phyloP scores from a whole-genome alignment of 2,113 vertebrate species.

The Bagarius yarrelli region DNA sequence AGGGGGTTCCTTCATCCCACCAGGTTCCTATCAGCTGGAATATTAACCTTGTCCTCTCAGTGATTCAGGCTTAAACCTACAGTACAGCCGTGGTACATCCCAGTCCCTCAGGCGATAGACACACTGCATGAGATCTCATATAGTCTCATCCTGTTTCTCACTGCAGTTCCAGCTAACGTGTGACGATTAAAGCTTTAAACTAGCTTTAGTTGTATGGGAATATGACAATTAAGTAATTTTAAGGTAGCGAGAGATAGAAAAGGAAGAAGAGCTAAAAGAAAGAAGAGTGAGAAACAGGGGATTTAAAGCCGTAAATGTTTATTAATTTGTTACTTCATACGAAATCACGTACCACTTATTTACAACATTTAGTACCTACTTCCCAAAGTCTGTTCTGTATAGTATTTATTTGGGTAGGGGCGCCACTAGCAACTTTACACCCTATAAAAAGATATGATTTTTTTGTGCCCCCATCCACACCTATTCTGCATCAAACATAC shows the following conservation, averaged over 20 bases:
- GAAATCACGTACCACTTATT: too few relatives aligned
- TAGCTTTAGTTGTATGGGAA: background rate
- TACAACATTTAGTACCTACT: too few relatives aligned
- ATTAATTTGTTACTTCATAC: too few relatives aligned
- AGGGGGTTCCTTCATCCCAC: slow-evolving; percentile 10
- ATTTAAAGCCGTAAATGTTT: slow-evolving; percentile 28
- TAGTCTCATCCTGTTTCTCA: background rate
- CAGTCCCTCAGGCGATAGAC: background rate
- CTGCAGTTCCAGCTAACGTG: background rate
- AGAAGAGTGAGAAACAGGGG: background rate
- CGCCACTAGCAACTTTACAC: too few relatives aligned
- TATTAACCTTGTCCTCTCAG: slow-evolving; percentile 4
- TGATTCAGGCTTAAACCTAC: background rate
- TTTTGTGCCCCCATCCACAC: too few relatives aligned
- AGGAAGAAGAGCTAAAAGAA: slow-evolving; percentile 6
- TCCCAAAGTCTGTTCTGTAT: too few relatives aligned
- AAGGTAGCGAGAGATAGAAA: slow-evolving; percentile 38
- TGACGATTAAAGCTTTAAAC: background rate
- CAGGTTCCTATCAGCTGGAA: slow-evolving; percentile 9
- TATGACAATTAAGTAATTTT: background rate
- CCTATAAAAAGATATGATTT: too few relatives aligned
- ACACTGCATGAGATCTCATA: background rate
- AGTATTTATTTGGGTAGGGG: too few relatives aligned
- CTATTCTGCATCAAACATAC: too few relatives aligned
- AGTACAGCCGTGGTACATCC: background rate